Evolutionary conservation across 2,113 vertebrate species (phyloP), one percentile per base, ranked within the genome.

Genomic region (Aix galericulata): DNA sequence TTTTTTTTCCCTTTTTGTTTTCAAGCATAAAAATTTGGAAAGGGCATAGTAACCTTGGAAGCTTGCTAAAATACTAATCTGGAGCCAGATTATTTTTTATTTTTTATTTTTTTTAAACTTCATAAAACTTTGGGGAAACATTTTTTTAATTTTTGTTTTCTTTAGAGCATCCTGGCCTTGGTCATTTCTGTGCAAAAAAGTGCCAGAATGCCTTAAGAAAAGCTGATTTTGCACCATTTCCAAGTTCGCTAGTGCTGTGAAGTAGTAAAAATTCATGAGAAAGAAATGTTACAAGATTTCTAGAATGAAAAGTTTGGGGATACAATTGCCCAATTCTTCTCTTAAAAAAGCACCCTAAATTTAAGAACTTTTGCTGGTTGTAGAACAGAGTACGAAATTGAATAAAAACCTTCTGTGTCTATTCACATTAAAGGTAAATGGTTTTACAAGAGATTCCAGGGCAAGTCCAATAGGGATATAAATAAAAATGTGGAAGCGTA

Each of bases 191-290:
- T 44, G n/a, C n/a, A n/a, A 34, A 42, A 64, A 64, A 25, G 78
- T 42, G 66, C 69, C 91, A 85, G 53, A 74, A 75, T 29, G 53
- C 32, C 60, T 62, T 34, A 80, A 48, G 62, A 85, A 90, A 73
- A 26, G 67, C n/a, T 76, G 78, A 76, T 82, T 94, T 87, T 96
- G 66, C 29, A 56, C 6, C 8, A 25, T 63, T 89, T 84, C 46
- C 74, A 75, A 72, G 36, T 21, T 75, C 7, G 0, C 25, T 17
- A 36, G 29, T 67, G 21, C 84, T 42, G 6, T 29, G 27, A 85
- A 71, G 31, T 40, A 48, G 25, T 55, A 92, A 91, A 50, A 91
- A 60, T 44, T 73, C 14, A 69, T 9, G 14, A 72, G 84, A 87
- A 46, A 36, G 13, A 76, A 82, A 31, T 8, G 18, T 53, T 38